Conservation (phyloP, 2,797 vertebrate species). For the Spheniscus humboldti region DNA sequence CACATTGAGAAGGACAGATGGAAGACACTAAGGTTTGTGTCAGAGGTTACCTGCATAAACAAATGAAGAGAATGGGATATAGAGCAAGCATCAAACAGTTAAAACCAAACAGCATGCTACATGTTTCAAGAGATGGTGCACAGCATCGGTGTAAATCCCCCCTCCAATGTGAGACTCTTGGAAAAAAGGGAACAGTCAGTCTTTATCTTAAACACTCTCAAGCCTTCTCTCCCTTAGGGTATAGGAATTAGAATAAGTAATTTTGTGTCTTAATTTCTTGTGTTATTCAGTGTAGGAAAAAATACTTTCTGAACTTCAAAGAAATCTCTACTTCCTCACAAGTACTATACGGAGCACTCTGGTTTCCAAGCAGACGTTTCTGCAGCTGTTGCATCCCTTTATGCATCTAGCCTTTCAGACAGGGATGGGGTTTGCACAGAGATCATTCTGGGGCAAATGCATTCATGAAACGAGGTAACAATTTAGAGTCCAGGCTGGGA, state of each 20-base stretch:
- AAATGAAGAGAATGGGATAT: neutral
- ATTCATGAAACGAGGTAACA: neutral
- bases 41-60: neutral
- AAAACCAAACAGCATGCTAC: neutral
- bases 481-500: neutral
- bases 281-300: neutral
- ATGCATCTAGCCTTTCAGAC: neutral
- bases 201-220: neutral
- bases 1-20: constrained; percentile 94
- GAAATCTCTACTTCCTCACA: neutral
- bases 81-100: neutral
- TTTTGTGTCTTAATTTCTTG: neutral
- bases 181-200: neutral
- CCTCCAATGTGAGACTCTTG: neutral
- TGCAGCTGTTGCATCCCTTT: neutral
- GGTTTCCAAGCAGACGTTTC: neutral
- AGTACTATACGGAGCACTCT: neutral
- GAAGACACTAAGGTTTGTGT: constrained; percentile 90
- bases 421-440: neutral
- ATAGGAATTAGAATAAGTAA: neutral
- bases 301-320: neutral
- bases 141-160: neutral
- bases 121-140: constrained; percentile 18
- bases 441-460: neutral
- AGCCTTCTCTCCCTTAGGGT: neutral